Evolutionary conservation across 2,888 invertebrate species (phyloP).

Genomic region (Nomada fucata): DNA sequence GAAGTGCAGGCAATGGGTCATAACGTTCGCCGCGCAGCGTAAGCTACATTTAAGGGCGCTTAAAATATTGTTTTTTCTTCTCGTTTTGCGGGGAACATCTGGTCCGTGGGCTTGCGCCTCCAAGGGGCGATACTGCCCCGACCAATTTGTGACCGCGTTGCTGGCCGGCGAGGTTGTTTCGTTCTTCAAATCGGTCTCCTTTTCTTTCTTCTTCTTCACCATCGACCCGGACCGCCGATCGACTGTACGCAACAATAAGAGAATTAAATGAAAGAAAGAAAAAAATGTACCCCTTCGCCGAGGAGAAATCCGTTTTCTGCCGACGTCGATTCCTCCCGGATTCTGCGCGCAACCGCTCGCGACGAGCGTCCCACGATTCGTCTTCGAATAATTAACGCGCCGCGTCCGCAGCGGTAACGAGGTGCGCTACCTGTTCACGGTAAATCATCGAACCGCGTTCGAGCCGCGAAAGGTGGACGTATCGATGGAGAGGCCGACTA

Average conservation of each 20-base stretch:
- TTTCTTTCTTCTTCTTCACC: constrained; percentile 20
- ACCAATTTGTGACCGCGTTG: constrained; percentile 30
- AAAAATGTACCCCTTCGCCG: neutral
- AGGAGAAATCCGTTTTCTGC: constrained; percentile 37
- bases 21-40: constrained; percentile 47
- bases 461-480: neutral
- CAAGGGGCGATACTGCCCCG: neutral
- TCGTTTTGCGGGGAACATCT: neutral
- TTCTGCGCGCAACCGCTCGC: constrained; percentile 15
- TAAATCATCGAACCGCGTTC: neutral
- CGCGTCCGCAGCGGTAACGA: constrained; percentile 22
- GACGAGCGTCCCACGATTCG: neutral
- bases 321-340: constrained; percentile 37
- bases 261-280: too few relatives aligned
- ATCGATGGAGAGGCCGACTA: neutral
- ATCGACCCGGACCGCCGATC: neutral
- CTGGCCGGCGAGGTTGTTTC: neutral
- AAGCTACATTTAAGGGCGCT: constrained; percentile 69
- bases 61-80: constrained; percentile 51
- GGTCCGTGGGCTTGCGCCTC: constrained; percentile 33
- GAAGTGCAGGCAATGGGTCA: constrained; percentile 64
- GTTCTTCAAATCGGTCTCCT: neutral
- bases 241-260: too few relatives aligned
- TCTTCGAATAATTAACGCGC: constrained; percentile 47
- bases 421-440: neutral